These are phyloP conservation scores for Alcis repandata DNA, from an alignment of 2,888 invertebrate genomes.

Conservation along the genomic window DNA sequence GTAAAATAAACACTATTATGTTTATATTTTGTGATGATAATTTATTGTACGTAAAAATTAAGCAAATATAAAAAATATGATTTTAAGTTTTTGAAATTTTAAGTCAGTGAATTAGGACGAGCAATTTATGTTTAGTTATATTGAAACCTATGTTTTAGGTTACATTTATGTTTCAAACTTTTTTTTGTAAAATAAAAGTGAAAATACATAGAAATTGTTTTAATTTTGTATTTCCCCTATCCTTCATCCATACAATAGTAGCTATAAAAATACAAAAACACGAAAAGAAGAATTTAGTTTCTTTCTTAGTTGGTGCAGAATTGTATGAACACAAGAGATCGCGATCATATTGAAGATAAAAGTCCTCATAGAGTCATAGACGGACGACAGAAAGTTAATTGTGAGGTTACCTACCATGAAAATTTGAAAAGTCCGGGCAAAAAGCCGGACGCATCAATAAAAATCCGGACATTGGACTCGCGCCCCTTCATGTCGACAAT, in stretches of 20 bases:
- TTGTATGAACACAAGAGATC: too few species aligned
- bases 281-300: too few species aligned
- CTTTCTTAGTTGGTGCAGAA: too few species aligned
- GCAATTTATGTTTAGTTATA: constrained; percentile 43
- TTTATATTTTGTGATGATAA: constrained; percentile 56
- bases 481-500: too few species aligned
- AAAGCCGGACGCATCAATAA: too few species aligned
- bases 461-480: too few species aligned
- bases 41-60: constrained; percentile 55
- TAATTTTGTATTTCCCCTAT: background rate
- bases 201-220: constrained; percentile 38
- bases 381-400: too few species aligned
- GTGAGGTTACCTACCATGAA: too few species aligned
- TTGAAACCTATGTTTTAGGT: constrained; percentile 40
- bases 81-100: constrained; percentile 53
- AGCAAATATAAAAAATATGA: constrained; percentile 42
- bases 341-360: too few species aligned
- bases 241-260: background rate
- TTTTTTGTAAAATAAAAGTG: constrained; percentile 42
- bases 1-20: constrained; percentile 32
- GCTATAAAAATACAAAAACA: too few species aligned
- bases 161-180: constrained; percentile 41
- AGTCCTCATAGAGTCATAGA: too few species aligned
- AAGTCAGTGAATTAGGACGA: constrained; percentile 46
- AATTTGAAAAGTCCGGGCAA: too few species aligned